Percentiles rank a stretch among this genome's conserved stretches.
phyloP scores from a whole-genome alignment of 2,797 vertebrate genomes.

The Microctenopoma lineatum region DNA sequence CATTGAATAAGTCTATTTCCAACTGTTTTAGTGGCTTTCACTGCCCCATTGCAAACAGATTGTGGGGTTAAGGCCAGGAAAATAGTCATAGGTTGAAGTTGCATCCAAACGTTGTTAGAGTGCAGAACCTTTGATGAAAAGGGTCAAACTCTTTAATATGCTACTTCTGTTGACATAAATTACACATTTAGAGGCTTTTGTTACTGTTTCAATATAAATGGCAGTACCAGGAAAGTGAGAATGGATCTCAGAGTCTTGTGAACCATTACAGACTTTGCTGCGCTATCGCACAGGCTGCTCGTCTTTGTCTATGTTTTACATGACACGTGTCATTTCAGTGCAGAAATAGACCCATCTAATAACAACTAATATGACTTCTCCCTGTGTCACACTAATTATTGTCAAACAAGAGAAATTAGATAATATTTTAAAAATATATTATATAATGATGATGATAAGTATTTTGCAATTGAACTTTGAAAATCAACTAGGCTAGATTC shows the following conservation, averaged over 20 bases:
- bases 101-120: conserved; percentile 63
- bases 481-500: conserved; percentile 6
- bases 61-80: conserved; percentile 69
- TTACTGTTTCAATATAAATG: conserved; percentile 38
- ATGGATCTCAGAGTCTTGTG: conserved; percentile 12
- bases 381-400: too few relatives aligned
- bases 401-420: too few relatives aligned
- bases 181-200: conserved; percentile 39
- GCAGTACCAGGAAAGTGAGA: conserved; percentile 12
- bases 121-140: conserved; percentile 54
- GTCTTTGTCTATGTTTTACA: neutral
- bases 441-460: neutral
- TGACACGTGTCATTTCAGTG: neutral
- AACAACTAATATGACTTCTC: neutral
- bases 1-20: conserved; percentile 54
- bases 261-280: conserved; percentile 12
- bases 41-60: conserved; percentile 67
- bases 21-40: conserved; percentile 70
- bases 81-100: conserved; percentile 69
- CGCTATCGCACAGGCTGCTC: neutral
- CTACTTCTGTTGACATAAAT: conserved; percentile 60
- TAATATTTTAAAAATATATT: too few relatives aligned
- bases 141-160: conserved; percentile 64
- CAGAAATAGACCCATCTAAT: neutral
- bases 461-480: neutral